Percentiles rank a stretch among this genome's conserved stretches.
Conservation (phyloP, 2,888 invertebrate species). For the Meloe dianella region DNA sequence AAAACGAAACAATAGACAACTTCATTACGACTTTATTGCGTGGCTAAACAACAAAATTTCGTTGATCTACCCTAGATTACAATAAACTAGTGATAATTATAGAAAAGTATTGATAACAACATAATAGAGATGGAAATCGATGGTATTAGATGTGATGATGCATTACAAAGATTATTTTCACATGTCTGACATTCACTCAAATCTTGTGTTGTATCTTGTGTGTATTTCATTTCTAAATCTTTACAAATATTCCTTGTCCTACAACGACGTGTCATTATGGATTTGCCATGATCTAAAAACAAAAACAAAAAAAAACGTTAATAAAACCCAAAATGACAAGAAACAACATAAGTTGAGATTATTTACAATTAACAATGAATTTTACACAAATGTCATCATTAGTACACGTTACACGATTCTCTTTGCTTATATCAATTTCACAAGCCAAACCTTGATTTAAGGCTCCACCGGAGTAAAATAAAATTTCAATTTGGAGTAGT, state of each 20-base stretch:
- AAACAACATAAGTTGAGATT: neutral
- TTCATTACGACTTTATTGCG: no score
- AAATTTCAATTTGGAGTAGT: no score
- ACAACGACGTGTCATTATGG: slow-evolving; percentile 8
- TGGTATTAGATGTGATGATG: neutral
- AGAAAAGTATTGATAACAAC: neutral
- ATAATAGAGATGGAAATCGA: neutral
- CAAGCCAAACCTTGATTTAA: slow-evolving; percentile 1
- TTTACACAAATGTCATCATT: slow-evolving; percentile 9
- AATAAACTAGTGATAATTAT: neutral
- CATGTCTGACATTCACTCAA: neutral
- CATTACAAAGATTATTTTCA: neutral
- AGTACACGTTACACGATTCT: neutral
- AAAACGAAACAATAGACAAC: no score
- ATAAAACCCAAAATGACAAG: no score
- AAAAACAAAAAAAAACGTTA: neutral
- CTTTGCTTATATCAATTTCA: slow-evolving; percentile 7
- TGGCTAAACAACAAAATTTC: neutral
- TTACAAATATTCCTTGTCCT: neutral
- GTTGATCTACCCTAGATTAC: no score
- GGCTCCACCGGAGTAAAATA: no score
- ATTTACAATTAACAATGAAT: neutral
- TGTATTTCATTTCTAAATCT: neutral
- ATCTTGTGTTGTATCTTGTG: neutral
- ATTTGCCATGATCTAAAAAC: neutral